Base-by-base conservation (phyloP, 2,113 vertebrate species). In the Rhinichthys klamathensis region DNA sequence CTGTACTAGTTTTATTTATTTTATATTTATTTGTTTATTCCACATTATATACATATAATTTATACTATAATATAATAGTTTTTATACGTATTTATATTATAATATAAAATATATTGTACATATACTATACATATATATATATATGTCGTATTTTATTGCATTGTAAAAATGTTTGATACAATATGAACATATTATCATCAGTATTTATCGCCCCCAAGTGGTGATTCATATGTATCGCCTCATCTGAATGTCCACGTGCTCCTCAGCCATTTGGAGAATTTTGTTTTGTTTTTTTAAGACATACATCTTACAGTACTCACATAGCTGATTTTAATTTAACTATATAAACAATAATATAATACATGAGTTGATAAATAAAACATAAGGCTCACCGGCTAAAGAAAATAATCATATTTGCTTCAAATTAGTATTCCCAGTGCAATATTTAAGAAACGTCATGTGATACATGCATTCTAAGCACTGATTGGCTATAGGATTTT, bases 161-260 rank as follows among this genome's bases (percentile, higher is more conserved):
- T 12, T 79, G 12, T 60, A 8, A 35, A 25, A 60, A 23, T 15
- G 35, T 13, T 60, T 79, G 21, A 38, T n/a, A 35, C 54, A 9
- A 7, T 60, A 2, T 25, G 30, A 78, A 60, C 35, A 16, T 2
- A 15, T 44, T 86, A 87, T 23, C 9, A n/a, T 84, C 65, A 30
- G 80, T 89, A 75, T 86, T 56, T 90, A 91, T 90, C 90, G 93
- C 91, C 92, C 91, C 65, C 93, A 44, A 73, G 76, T 84, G 92
- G 90, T 79, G 12, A 25, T 2, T 70, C 0, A 1, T n/a, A 58
- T 46, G 67, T 75, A 90, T 9, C 90, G 76, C 82, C 80, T 23
- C n/a, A 46, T n/a, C 35, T 73, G 11, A 73, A 13, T 41, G 4
- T 72, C 70, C 70, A 73, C 23, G 38, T 73, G 70, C 23, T 25